Base-by-base conservation (phyloP, 2,797 vertebrate genomes). In the Xenopus petersii region DNA sequence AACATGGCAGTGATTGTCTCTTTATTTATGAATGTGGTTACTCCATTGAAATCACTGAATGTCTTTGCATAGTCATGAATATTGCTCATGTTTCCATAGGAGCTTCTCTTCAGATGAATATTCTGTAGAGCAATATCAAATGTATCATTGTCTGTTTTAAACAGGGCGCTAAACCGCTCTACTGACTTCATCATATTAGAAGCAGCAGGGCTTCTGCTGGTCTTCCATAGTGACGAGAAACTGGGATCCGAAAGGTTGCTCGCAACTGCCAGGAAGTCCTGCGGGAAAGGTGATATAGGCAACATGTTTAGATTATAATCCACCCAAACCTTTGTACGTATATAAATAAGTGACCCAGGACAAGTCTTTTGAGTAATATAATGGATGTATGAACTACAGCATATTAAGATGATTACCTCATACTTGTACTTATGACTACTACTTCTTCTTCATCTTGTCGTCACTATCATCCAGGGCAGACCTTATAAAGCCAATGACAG, bases 111-210 rank as follows among this genome's bases (percentile, higher is more conserved):
- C 13, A 91, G 21, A 1, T 84, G 1, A 16, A 91, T 1, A 12
- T 92, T 90, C 12, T 61, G 1, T 10, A 73, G 71, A 8, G 30
- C 59, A 13, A 81, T 0, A 10, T 62, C 79, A 56, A 77, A 0
- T 48, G 59, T 56, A 0, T 0, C 5, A 64, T 86, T 88, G 0
- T 4, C 12, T 2, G 83, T 0, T 0, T 63, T 5, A 47, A 85
- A 5, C 10, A 3, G 3, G 0, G 0, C 0, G 15, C 88, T 79
- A 11, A 90, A 71, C 0, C 2, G 0, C 81, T 91, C 89, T 12
- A 93, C 42, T 6, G 86, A 79, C 0, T 0, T 0, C 75, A 94
- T 66, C 73, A 86, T 91, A 2, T 0, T 55, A 21, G 75, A 77
- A 64, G 75, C 70, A 2, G 15, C 64, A 4, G 65, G 70, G 30